A percentile compares a stretch with the other conserved stretches of the same genome.
Evolutionary conservation across 2,888 invertebrate species (phyloP).

Genomic region (Acleris cristana): DNA sequence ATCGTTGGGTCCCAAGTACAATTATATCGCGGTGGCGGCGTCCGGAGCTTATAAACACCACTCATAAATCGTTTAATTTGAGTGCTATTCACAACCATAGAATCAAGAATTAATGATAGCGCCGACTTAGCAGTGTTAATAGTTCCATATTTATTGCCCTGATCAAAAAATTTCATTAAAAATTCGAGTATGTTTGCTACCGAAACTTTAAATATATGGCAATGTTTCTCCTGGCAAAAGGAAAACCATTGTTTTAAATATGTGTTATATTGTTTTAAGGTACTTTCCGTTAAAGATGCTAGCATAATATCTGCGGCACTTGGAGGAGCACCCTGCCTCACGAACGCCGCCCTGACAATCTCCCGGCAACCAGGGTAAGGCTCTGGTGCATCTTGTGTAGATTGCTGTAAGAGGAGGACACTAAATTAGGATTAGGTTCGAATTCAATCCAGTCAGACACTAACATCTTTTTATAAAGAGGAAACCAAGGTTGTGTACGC

Average conservation of each 20-base stretch:
- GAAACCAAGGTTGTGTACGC: too few relatives aligned
- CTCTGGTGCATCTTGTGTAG: background rate
- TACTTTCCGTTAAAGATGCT: too few relatives aligned
- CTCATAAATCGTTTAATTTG: too few relatives aligned
- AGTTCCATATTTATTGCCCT: constrained; percentile 3
- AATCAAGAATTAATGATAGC: background rate
- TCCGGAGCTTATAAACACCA: too few relatives aligned
- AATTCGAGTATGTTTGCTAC: background rate
- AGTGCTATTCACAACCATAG: background rate
- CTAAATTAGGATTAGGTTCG: background rate
- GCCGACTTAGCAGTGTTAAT: constrained; percentile 1
- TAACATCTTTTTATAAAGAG: too few relatives aligned
- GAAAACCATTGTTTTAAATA: too few relatives aligned
- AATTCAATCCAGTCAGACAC: background rate
- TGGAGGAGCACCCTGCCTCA: background rate
- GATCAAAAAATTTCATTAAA: background rate
- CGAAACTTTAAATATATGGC: too few relatives aligned
- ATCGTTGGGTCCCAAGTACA: too few relatives aligned
- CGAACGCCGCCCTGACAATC: background rate
- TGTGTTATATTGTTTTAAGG: too few relatives aligned
- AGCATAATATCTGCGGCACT: too few relatives aligned
- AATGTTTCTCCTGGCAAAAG: too few relatives aligned
- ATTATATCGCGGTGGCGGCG: too few relatives aligned
- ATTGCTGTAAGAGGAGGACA: constrained; percentile 3
- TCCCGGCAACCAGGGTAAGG: background rate